A percentile compares a stretch with the other conserved stretches of the same genome.
Conservation (phyloP, 2,888 invertebrate genomes). For the Trichacis sp. region DNA sequence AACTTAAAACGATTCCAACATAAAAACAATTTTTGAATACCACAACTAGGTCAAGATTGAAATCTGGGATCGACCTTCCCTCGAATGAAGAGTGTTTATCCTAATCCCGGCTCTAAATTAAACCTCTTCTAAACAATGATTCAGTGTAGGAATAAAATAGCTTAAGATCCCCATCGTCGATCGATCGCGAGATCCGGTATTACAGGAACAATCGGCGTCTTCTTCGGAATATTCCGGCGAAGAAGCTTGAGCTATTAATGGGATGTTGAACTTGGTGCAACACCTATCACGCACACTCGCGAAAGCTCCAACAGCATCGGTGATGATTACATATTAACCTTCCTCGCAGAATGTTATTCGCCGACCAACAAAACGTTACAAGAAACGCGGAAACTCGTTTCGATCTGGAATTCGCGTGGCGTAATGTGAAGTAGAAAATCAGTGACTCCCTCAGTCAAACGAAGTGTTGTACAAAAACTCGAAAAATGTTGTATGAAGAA, state of each 20-base stretch:
- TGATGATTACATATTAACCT: not conserved
- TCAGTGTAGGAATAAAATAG: too few species aligned
- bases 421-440: too few species aligned
- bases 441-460: too few species aligned
- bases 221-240: constrained; percentile 8
- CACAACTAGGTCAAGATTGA: not conserved
- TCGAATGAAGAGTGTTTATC: too few species aligned
- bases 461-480: too few species aligned
- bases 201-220: constrained; percentile 3
- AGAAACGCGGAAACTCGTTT: not conserved
- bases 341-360: not conserved
- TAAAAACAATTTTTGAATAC: too few species aligned
- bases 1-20: too few species aligned
- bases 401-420: not conserved
- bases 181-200: constrained; percentile 16
- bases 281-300: constrained; percentile 3
- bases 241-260: constrained; percentile 34
- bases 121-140: too few species aligned
- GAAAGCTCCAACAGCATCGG: not conserved
- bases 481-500: too few species aligned
- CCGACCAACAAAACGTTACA: not conserved
- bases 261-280: constrained; percentile 38
- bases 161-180: too few species aligned
- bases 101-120: too few species aligned
- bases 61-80: constrained; percentile 5